Evolutionary conservation across 2,888 invertebrate species (phyloP).

Genomic region (Drosophila melanocephala): DNA sequence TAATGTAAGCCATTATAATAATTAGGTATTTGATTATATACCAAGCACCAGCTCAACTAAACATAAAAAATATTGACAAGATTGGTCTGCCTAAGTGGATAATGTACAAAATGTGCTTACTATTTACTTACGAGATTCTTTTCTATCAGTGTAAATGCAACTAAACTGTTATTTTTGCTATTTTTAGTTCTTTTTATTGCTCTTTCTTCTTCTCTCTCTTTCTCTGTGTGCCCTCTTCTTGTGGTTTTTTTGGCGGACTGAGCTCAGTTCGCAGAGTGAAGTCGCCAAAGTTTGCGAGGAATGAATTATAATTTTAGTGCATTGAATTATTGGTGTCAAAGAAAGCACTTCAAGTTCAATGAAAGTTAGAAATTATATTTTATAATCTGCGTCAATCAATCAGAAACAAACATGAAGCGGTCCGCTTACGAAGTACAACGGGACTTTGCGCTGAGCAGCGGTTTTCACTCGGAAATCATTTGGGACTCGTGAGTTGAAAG

Average conservation of each 20-base stretch:
- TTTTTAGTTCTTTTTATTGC: neutral
- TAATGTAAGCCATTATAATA: neutral
- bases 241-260: neutral
- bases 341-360: neutral
- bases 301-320: neutral
- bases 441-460: slow-evolving; percentile 74
- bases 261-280: neutral
- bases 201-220: neutral
- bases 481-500: slow-evolving; percentile 78
- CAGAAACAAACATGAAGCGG: slow-evolving; percentile 47
- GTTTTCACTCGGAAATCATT: slow-evolving; percentile 71
- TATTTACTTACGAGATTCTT: neutral
- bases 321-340: neutral
- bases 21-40: neutral
- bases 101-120: neutral
- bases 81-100: neutral
- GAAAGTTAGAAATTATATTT: neutral
- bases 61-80: neutral
- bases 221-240: neutral
- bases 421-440: slow-evolving; percentile 73
- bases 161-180: neutral
- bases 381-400: too few species aligned
- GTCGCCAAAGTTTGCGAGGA: neutral
- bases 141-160: neutral
- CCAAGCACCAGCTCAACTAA: neutral